Evolutionary conservation across 2,797 vertebrate genomes (phyloP).

Genomic region (Acrossocheilus wenchowensis): DNA sequence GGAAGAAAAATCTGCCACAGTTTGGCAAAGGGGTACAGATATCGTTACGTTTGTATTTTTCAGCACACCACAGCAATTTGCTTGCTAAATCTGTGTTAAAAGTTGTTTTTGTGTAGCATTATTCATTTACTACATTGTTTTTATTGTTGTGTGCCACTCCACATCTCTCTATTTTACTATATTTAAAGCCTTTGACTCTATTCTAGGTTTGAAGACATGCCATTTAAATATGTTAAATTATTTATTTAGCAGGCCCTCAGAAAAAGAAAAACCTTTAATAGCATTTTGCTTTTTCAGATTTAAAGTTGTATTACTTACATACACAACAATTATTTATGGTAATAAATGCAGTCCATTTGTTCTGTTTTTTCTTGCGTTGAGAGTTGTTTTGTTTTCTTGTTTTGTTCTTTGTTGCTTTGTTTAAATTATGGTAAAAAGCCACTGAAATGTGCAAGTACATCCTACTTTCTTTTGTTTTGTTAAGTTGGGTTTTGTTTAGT

Average conservation of each 20-base stretch:
- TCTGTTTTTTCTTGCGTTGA: not conserved
- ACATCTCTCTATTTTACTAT: conserved; percentile 2
- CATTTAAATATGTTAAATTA: not conserved
- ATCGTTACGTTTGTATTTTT: conserved; percentile 39
- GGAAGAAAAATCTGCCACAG: conserved; percentile 44
- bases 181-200: not conserved
- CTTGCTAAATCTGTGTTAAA: conserved; percentile 11
- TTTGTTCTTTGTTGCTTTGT: not conserved
- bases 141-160: not conserved
- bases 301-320: not conserved
- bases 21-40: conserved; percentile 63
- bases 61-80: conserved; percentile 45
- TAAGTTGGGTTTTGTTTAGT: not conserved
- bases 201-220: not conserved
- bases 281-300: not conserved
- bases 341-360: not conserved
- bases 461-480: not conserved
- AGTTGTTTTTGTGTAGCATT: not conserved
- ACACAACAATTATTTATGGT: not conserved
- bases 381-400: not conserved
- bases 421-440: not conserved
- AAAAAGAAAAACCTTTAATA: not conserved
- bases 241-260: not conserved
- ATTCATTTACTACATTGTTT: not conserved
- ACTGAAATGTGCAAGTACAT: not conserved